Base-by-base conservation (phyloP, 1,140 invertebrate species). In the Tetramorium parvispinum region DNA sequence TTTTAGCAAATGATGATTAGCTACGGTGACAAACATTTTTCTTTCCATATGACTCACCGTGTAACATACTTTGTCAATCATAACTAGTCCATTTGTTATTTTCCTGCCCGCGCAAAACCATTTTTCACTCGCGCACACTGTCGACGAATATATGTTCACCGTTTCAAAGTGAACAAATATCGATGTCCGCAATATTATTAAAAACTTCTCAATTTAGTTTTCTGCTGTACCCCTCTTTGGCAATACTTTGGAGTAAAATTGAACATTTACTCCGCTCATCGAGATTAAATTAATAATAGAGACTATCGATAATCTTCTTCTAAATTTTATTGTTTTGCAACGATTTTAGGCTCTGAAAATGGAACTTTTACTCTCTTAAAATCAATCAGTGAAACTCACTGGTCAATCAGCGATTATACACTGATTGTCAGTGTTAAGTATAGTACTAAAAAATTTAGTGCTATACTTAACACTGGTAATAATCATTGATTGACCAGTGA, bases 11-110 rank as follows among this genome's bases (percentile, higher is more conserved):
- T n/a, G n/a, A n/a, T n/a, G n/a, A n/a, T n/a, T n/a, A n/a, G n/a
- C n/a, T n/a, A n/a, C n/a, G n/a, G n/a, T n/a, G n/a, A n/a, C n/a
- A n/a, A n/a, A n/a, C n/a, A n/a, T n/a, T n/a, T n/a, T n/a, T n/a
- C n/a, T n/a, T n/a, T n/a, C n/a, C n/a, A n/a, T n/a, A n/a, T n/a
- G n/a, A 81, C 78, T 59, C 27, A 73, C 68, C 79, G 40, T 82
- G 7, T 46, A 73, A 40, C 53, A 59, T 49, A 37, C 1, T 75
- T 59, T 75, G 13, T 83, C 68, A 73, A 37, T 49, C 27, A 46
- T 61, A 83, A 73, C 24, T 83, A 46, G 24, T 1, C 18, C 68
- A 16, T 27, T 83, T 37, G 51, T 83, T 75, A 83, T 75, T 53
- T 83, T 43, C 13, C 6, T 49, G 6, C 4, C 32, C 4, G 21